Evolutionary conservation across 2,888 invertebrate species (phyloP), one percentile per base, ranked within the genome.

Genomic region (Isoperla grammatica): DNA sequence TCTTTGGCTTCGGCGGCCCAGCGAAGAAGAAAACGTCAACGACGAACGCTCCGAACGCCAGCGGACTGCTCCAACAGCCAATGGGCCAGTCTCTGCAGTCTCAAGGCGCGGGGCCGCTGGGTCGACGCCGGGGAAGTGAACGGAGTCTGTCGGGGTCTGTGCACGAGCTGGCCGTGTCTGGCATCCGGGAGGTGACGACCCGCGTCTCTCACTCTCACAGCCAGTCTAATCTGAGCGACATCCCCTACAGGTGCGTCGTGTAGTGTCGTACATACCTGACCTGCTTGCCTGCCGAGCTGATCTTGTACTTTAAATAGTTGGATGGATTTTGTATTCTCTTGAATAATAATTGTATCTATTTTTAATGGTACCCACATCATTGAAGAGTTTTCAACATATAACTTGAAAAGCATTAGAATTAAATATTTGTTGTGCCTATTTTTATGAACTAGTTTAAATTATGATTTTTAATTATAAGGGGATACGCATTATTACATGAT

Each of bases 1-100:
- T 95, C 78, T 95, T 95, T 76, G 88, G 86, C 69, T 95, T 95
- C 74, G 90, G 89, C 29, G 89, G 88, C 20, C 90, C 87, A 68
- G 87, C 88, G 60, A 93, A 91, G 74, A 92, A 92, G 76, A 93
- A 93, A 75, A 78, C 80, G 63, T 82, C 85, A 64, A 80, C 87
- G 70, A 76, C 82, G 69, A 70, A 79, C 67, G 67, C 78, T 70
- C 74, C 83, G 64, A 79, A 79, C 66, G 75, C 77, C 48, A 72
- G 75, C 53, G 72, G 71, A 61, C 72, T 75, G 63, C 70, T 75
- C 61, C 77, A 77, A 62, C 64, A 61, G 48, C 59, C 59, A 49
- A 61, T 49, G 54, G 58, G 37, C 53, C 57, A 42, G 49, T 63
- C 57, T 29, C 57, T 59, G 13, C 53, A 57, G 67, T 67, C 65